phyloP scores from a whole-genome alignment of 2,888 invertebrate genomes.

The Diarsia rubi region DNA sequence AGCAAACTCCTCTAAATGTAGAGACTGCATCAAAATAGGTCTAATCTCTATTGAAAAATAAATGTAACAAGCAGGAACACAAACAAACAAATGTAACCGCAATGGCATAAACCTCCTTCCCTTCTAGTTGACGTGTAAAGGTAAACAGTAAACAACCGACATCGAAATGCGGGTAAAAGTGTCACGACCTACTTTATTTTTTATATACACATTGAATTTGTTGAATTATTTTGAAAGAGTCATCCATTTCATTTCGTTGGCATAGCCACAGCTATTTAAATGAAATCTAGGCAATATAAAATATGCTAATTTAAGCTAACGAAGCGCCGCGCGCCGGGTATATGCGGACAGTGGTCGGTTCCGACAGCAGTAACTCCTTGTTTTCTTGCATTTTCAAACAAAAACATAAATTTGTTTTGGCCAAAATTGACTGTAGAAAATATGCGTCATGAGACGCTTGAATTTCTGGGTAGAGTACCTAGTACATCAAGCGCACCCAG shows the following conservation, averaged over 20 bases:
- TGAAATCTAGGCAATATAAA: background rate
- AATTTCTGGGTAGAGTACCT: background rate
- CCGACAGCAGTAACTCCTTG: background rate
- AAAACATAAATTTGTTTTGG: background rate
- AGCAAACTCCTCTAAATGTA: background rate
- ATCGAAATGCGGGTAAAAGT: conserved; percentile 14
- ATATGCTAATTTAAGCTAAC: background rate
- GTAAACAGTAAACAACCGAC: conserved; percentile 41
- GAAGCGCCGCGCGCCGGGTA: too few species aligned
- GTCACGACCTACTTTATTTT: conserved; percentile 26
- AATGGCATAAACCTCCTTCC: conserved; percentile 24
- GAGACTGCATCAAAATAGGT: background rate
- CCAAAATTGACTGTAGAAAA: background rate
- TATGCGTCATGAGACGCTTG: background rate
- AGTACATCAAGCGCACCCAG: too few species aligned
- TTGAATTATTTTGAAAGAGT: conserved; percentile 8
- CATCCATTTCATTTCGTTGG: conserved; percentile 1
- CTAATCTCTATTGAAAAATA: background rate
- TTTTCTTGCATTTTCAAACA: background rate
- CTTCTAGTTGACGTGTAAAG: conserved; percentile 16
- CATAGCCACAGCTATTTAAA: conserved; percentile 5
- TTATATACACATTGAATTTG: background rate
- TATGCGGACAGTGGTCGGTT: background rate
- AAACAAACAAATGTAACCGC: conserved; percentile 35
- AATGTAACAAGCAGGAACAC: conserved; percentile 20